phyloP scores from a whole-genome alignment of 2,888 invertebrate genomes.

The Himalopsyche japonica region DNA sequence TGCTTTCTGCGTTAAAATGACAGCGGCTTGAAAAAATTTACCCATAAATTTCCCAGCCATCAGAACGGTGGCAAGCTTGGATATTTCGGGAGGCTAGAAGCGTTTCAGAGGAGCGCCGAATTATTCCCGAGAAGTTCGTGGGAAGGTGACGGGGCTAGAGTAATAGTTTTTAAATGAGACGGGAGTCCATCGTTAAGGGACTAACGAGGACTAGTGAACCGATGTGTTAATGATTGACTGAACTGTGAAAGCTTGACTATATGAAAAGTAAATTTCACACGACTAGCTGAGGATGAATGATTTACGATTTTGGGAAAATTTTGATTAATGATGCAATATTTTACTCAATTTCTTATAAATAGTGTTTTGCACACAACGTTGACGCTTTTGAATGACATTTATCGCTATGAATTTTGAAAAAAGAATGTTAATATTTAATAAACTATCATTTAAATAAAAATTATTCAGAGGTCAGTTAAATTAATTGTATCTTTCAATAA shows the following conservation, averaged over 20 bases:
- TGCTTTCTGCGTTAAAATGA: conserved; percentile 35
- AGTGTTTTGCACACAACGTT: background rate
- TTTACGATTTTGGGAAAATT: conserved; percentile 6
- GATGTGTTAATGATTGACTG: conserved; percentile 32
- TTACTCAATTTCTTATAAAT: background rate
- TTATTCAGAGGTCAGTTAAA: no score
- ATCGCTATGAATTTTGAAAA: background rate
- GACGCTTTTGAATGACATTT: conserved; percentile 1
- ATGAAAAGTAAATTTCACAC: conserved; percentile 32
- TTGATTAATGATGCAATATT: conserved; percentile 2
- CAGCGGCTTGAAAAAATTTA: conserved; percentile 23
- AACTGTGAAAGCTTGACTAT: conserved; percentile 13
- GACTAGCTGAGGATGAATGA: conserved; percentile 16
- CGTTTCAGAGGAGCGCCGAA: background rate
- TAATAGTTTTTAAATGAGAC: conserved; percentile 61
- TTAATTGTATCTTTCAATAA: no score
- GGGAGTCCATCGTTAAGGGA: conserved; percentile 44
- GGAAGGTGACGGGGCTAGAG: conserved; percentile 5
- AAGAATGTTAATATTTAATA: background rate
- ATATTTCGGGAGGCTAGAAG: conserved; percentile 9
- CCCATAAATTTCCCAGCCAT: conserved; percentile 32
- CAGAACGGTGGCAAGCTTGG: conserved; percentile 13
- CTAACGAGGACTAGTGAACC: conserved; percentile 32
- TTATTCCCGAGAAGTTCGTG: background rate
- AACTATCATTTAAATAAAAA: no score